Evolutionary conservation across 2,888 invertebrate species (phyloP).

Genomic region (Cancer borealis): DNA sequence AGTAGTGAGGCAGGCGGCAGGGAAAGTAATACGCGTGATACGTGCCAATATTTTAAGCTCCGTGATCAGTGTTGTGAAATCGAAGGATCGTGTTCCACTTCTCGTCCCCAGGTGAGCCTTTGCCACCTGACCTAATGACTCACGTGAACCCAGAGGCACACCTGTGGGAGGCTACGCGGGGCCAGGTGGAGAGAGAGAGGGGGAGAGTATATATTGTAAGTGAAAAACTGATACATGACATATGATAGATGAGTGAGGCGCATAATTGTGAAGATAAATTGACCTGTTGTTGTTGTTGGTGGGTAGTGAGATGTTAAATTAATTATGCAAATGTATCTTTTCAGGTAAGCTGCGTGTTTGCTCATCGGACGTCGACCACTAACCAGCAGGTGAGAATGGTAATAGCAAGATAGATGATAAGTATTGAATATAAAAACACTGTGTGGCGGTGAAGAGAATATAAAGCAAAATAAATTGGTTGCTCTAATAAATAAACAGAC

Average conservation of each 20-base stretch:
- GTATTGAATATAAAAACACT: no score
- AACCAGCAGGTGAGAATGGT: slow-evolving; percentile 17
- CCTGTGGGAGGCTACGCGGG: neutral
- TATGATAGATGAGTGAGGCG: neutral
- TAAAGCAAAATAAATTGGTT: no score
- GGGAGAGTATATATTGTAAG: neutral
- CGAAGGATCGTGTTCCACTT: slow-evolving; percentile 4
- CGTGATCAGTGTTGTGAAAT: neutral
- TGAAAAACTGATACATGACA: slow-evolving; percentile 17
- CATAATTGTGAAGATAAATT: neutral
- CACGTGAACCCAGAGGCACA: slow-evolving; percentile 2
- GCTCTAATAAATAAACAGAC: no score
- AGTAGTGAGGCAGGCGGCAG: no score
- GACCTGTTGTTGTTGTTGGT: neutral
- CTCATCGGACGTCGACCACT: neutral
- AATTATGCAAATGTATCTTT: slow-evolving; percentile 21
- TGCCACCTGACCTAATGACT: slow-evolving; percentile 32
- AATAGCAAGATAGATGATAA: neutral
- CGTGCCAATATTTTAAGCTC: neutral
- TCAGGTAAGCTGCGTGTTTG: neutral
- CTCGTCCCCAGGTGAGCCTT: neutral
- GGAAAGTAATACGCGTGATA: no score
- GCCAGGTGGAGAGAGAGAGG: neutral
- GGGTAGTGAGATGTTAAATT: neutral
- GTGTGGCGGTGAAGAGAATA: no score